Base-by-base conservation (phyloP, 2,888 invertebrate genomes). In the Pteria penguin region DNA sequence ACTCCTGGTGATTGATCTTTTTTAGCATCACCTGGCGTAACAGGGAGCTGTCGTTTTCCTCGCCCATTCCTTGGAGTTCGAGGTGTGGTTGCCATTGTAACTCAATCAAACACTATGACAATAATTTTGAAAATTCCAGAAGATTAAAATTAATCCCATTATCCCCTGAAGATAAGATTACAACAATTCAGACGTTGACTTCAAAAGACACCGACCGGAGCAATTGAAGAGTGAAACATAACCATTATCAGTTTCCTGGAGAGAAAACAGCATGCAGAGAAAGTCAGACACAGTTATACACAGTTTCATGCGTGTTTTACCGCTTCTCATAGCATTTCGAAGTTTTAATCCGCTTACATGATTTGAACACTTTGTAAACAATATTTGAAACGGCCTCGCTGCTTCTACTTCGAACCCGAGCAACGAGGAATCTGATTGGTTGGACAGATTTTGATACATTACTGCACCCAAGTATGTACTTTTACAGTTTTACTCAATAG, bases 11-110 rank as follows among this genome's bases (percentile, higher is more conserved):
- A 80, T 58, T 69, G 74, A 36, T 77, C 77, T 22, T 73, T 32
- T 27, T 45, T 60, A 24, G 36, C 57, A 1, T 32, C 72, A 4
- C 74, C 78, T 45, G 86, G 84, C 29, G 84, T 80, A 61, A 70
- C 66, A 58, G 86, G 86, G 71, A 85, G 72, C 27, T 81, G 72
- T 33, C 86, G 79, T 67, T 84, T 87, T 24, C 81, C 83, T 75
- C 76, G 84, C 54, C 58, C 68, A 32, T 60, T 61, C 45, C 75
- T 31, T 29, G 76, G 80, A 0, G 80, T 77, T 68, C 70, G 45
- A 5, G 70, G 58, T 58, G 68, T 58, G 26, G 33, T 18, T 4
- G 68, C 58, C 68, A 69, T 69, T 29, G 31, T 29, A 29, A 22
- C 4, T 8, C 8, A 45, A 11, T 11, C 8, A 11, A 45, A 45